A percentile compares a stretch with the other conserved stretches of the same genome.
phyloP scores from a whole-genome alignment of 2,797 vertebrate species.

The Anabas testudineus region DNA sequence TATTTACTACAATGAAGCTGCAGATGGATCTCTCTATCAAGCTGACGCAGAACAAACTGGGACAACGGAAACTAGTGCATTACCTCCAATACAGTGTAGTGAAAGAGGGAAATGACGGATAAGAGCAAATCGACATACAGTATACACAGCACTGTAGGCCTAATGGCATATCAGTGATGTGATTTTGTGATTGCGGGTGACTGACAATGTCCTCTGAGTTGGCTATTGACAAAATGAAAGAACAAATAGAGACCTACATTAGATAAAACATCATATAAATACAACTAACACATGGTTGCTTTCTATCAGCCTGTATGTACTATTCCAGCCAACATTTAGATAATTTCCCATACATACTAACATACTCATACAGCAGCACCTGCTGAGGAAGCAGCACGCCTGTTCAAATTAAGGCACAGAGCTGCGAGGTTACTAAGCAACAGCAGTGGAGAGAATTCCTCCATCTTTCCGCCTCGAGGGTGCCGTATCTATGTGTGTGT shows the following conservation, averaged over 20 bases:
- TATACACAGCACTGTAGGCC: not conserved
- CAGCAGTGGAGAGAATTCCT: conserved; percentile 69
- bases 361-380: conserved; percentile 46
- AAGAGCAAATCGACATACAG: not conserved
- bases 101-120: not conserved
- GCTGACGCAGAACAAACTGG: not conserved
- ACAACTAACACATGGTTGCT: not conserved
- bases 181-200: not conserved
- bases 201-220: not conserved
- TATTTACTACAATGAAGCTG: conserved; percentile 11
- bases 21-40: conserved; percentile 19
- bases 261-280: conserved; percentile 23
- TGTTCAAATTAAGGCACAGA: conserved; percentile 52
- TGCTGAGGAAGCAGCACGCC: conserved; percentile 57
- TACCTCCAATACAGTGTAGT: not conserved
- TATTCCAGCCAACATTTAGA: conserved; percentile 6
- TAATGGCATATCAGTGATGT: not conserved
- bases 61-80: too few species aligned
- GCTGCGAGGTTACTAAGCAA: conserved; percentile 79
- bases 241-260: not conserved
- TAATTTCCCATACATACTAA: conserved; percentile 23
- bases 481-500: conserved; percentile 19
- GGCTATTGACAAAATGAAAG: not conserved
- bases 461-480: conserved; percentile 65
- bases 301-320: not conserved